These are phyloP conservation scores for Tyrannus savana DNA, from an alignment of 2,113 vertebrate genomes.

Conservation along the genomic window DNA sequence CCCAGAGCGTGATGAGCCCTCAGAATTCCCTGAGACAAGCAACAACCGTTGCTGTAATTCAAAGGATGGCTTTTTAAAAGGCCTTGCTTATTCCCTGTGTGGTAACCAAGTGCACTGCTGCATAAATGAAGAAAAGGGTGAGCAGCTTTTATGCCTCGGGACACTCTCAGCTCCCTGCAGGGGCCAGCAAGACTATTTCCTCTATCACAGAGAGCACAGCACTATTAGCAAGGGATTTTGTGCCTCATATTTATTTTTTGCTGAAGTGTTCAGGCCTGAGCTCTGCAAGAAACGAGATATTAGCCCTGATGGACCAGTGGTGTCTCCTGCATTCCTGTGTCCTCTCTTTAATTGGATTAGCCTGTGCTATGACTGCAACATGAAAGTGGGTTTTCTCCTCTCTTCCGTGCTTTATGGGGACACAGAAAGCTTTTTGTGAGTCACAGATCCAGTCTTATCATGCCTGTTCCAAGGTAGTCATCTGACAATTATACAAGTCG, in stretches of 20 bases:
- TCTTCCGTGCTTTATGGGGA: neutral
- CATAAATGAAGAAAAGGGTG: neutral
- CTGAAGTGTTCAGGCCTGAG: neutral
- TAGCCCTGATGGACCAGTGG: neutral
- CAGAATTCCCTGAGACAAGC: neutral
- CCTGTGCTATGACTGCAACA: neutral
- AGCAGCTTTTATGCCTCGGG: slow-evolving; percentile 9
- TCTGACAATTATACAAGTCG: neutral
- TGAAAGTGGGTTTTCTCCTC: neutral
- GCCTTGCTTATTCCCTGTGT: neutral
- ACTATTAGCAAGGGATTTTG: neutral
- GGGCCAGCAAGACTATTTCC: neutral
- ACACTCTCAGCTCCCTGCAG: neutral
- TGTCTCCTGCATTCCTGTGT: neutral
- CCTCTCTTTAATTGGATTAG: slow-evolving; percentile 11
- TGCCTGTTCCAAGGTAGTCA: neutral
- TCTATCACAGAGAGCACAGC: neutral
- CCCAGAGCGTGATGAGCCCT: neutral
- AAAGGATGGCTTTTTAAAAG: neutral
- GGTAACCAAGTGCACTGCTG: neutral
- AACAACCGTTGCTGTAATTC: neutral
- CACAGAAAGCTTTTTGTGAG: slow-evolving; percentile 3
- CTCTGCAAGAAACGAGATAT: neutral
- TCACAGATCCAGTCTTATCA: neutral
- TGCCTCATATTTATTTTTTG: neutral